phyloP scores from a whole-genome alignment of 2,113 vertebrate genomes.

The Anhinga anhinga region DNA sequence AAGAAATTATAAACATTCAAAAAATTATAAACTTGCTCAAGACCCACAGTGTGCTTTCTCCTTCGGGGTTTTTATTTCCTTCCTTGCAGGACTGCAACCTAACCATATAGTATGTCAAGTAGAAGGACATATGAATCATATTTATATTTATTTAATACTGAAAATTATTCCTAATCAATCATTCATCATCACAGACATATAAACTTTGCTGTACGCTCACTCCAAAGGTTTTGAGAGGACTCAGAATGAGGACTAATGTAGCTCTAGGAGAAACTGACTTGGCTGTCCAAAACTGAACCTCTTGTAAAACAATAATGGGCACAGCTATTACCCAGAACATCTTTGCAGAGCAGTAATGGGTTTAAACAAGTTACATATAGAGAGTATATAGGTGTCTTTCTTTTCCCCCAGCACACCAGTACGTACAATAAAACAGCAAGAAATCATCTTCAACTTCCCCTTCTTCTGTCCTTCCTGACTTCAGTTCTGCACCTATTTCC shows the following conservation, averaged over 20 bases:
- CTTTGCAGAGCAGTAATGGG: background rate
- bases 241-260: background rate
- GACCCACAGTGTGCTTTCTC: background rate
- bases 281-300: background rate
- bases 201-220: background rate
- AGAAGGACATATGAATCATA: background rate
- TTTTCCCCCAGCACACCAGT: fast-evolving
- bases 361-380: background rate
- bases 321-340: background rate
- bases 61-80: background rate
- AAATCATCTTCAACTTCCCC: background rate
- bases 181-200: background rate
- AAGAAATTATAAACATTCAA: background rate
- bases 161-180: background rate
- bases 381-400: background rate
- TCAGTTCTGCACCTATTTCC: background rate
- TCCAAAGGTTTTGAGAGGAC: background rate
- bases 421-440: background rate
- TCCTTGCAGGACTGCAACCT: background rate
- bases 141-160: background rate
- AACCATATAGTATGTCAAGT: background rate
- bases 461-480: background rate
- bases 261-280: background rate
- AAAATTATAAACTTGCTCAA: background rate
- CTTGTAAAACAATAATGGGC: background rate